Base-by-base conservation (phyloP, 30 jellyfish, hydroid and myxozoan species). In the Phacellophora camtschatica region DNA sequence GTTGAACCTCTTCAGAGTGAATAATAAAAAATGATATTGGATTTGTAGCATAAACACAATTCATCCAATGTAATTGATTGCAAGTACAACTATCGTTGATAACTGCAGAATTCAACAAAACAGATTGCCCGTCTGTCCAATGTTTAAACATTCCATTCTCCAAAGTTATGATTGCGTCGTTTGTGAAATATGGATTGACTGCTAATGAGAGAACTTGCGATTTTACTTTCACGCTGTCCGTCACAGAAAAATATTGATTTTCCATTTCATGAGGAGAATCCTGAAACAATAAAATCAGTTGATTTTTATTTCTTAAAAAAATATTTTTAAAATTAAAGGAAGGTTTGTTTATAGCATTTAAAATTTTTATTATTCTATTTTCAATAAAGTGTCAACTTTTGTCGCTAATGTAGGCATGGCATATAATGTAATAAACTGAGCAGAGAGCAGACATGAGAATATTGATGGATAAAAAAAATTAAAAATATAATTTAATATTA, bases 41-140 rank as follows among this genome's bases (percentile, higher is more conserved):
- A 25, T 39, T 30, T 23, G 83, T 30, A 42, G 66, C 82, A 50
- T 63, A 66, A 10, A 45, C 33, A 34, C 91, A 80, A 37, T 80
- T 51, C 7, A 80, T 48, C 91, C 91, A 80, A 50, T 24, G 45
- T 25, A 80, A n/a, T 8, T 80, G 77, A 49, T 33, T 16, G 24
- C 77, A 66, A 33, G 46, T 31, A 56, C 77, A 64, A 37, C 54
- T 39, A 30, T 39, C 63, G 66, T 43, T 66, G 0, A 62, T 32
- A 34, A 18, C 46, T 15, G 31, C 53, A 30, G 18, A 50, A 0
- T 27, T 23, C 2, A 80, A 37, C 32, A 13, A 23, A 13, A 24
- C 53, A 5, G 66, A 25, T 5, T 19, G 48, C 9, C 91, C 91
- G 39, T 64, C 84, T 31, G 77, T 33, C 91, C 91, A 80, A 43